Conservation (phyloP, 2,888 invertebrate genomes). For the Pseudococcus longispinus region DNA sequence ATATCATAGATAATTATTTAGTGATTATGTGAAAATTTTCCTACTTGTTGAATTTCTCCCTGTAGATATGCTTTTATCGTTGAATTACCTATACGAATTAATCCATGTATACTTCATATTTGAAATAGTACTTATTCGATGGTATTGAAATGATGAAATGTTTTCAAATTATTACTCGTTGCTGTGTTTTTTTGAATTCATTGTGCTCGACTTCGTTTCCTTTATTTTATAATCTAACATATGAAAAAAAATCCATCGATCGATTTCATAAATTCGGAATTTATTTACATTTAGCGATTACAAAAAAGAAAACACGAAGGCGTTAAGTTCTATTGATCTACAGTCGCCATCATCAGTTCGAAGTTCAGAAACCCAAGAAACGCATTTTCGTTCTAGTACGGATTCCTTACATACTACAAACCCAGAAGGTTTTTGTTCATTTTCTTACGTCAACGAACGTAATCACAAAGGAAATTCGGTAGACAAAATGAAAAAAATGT, state of each 20-base stretch:
- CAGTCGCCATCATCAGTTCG: slow-evolving; percentile 11
- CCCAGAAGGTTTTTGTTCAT: slow-evolving; percentile 42
- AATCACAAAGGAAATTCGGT: slow-evolving; percentile 35
- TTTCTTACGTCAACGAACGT: slow-evolving; percentile 48
- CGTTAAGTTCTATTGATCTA: slow-evolving; percentile 26
- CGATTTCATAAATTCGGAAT: slow-evolving; percentile 2
- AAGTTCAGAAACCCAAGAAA: slow-evolving; percentile 33
- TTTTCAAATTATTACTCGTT: background rate
- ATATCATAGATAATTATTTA: too few relatives aligned
- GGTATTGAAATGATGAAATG: background rate
- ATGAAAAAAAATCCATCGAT: background rate
- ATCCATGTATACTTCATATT: too few relatives aligned
- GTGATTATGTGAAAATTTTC: too few relatives aligned
- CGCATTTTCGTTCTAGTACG: slow-evolving; percentile 27
- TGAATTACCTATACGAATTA: too few relatives aligned
- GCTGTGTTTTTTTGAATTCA: background rate
- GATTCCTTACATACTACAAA: slow-evolving; percentile 33
- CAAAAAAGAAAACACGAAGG: slow-evolving; percentile 15
- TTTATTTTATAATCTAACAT: background rate
- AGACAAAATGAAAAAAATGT: slow-evolving; percentile 25
- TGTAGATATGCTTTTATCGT: too few relatives aligned
- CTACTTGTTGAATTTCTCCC: too few relatives aligned
- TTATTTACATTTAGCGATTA: background rate
- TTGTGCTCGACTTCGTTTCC: background rate
- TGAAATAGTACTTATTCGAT: background rate